phyloP scores from a whole-genome alignment of 2,113 vertebrate species.

The Paradisaea rubra region DNA sequence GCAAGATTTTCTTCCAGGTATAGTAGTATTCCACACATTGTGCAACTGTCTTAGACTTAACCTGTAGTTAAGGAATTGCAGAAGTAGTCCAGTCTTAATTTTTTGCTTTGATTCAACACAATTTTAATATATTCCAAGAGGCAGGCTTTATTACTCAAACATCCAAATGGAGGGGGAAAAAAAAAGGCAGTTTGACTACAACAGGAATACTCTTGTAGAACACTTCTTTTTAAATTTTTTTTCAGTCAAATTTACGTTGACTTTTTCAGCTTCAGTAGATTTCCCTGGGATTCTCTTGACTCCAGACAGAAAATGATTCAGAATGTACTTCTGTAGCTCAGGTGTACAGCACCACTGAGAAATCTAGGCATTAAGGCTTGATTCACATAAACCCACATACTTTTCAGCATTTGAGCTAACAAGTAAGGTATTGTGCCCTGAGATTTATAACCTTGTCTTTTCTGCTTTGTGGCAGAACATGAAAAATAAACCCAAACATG shows the following conservation, averaged over 20 bases:
- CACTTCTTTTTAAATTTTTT: not conserved
- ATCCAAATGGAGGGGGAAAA: not conserved
- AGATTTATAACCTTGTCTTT: not conserved
- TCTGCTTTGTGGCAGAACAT: not conserved
- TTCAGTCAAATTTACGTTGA: not conserved
- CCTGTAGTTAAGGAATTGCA: slow-evolving; percentile 67
- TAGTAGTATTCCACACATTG: slow-evolving; percentile 96
- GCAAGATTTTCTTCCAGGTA: slow-evolving; percentile 88
- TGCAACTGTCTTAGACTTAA: slow-evolving; percentile 86
- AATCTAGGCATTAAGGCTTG: not conserved
- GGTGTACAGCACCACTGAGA: not conserved
- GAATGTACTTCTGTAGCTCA: not conserved
- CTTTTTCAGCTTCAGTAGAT: not conserved
- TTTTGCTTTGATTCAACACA: not conserved
- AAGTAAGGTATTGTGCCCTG: not conserved
- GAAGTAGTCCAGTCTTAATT: not conserved
- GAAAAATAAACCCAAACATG: not conserved
- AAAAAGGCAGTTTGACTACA: not conserved
- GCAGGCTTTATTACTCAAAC: not conserved
- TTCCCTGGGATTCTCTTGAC: not conserved
- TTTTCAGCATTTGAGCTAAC: not conserved
- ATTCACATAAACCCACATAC: not conserved
- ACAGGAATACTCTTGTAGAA: not conserved
- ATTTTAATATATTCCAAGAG: not conserved
- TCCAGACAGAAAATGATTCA: not conserved